phyloP scores from a whole-genome alignment of 2,888 invertebrate species.

The Diarsia dahlii region DNA sequence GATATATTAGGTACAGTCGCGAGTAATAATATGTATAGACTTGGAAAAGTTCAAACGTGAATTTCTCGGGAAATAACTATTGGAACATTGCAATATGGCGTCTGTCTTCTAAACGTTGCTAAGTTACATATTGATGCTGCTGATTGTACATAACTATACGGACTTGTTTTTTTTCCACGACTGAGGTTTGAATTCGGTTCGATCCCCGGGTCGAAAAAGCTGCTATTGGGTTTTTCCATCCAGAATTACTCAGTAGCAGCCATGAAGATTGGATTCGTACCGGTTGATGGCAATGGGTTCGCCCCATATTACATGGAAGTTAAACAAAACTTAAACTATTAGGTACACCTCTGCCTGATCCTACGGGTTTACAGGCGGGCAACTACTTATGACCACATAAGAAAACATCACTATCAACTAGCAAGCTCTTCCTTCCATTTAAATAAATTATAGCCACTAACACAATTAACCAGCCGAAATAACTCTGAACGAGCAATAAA shows the following conservation, averaged over 20 bases:
- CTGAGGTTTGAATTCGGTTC: neutral
- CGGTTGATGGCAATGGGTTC: neutral
- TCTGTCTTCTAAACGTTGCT: no score
- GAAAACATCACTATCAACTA: slow-evolving; percentile 3
- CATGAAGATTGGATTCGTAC: neutral
- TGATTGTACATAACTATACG: no score
- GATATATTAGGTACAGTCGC: neutral
- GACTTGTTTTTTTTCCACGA: neutral
- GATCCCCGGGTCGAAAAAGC: no score
- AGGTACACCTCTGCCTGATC: neutral
- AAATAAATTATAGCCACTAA: slow-evolving; percentile 47
- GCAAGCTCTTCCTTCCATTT: slow-evolving; percentile 1
- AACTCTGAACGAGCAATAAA: slow-evolving; percentile 64
- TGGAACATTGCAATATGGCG: no score
- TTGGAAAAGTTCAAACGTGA: no score
- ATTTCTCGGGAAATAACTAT: no score
- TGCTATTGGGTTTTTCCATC: no score
- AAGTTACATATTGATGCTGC: no score
- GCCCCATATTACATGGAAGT: no score
- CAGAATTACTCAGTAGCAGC: no score
- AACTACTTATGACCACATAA: neutral
- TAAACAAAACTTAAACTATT: neutral
- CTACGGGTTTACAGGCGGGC: neutral
- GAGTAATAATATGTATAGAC: no score
- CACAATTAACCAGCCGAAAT: slow-evolving; percentile 60